Base-by-base conservation (phyloP, 2,113 vertebrate species). In the Girardinichthys multiradiatus region DNA sequence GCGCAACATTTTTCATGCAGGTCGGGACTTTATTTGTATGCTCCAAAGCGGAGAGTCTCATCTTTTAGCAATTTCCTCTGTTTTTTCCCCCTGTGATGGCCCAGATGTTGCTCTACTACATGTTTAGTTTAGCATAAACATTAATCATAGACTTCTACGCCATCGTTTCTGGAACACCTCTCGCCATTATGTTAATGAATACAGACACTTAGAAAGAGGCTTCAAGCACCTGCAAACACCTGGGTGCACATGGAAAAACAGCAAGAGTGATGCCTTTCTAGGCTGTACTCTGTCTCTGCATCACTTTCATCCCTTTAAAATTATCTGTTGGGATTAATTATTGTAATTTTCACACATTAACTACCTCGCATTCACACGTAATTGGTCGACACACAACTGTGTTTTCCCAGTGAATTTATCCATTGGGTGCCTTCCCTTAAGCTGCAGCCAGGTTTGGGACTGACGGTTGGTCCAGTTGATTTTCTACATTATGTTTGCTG, bases 331-430 rank as follows among this genome's bases (percentile, higher is more conserved):
- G 81, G 87, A 94, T 86, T 94, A 95, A 95, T 94, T 85, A 95
- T 94, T 90, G 90, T 86, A 88, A 94, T 95, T 94, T 94, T 93
- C 90, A 84, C 93, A 86, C 91, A 91, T 89, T 87, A 89, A 91
- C 86, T 88, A 80, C 72, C 77, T 89, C 90, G 65, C 86, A 92
- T 94, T 94, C 91, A 88, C 65, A 29, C 92, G 91, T 96, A 96
- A 97, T 96, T 94, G 94, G 82, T 92, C 93, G 90, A 91, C 93
- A 90, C 86, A 92, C 89, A 64, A 91, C 87, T 84, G 83, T 91
- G 82, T 96, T 96, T 95, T 95, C 94, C 91, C 90, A 92, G 93
- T 90, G 80, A 90, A 89, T 89, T 79, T 90, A 87, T 94, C 93
- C 84, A 72, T 92, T 93, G 93, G 93, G 89, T 93, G 68, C 89